Conservation (phyloP, 2,113 vertebrate species). For the Platichthys flesus region DNA sequence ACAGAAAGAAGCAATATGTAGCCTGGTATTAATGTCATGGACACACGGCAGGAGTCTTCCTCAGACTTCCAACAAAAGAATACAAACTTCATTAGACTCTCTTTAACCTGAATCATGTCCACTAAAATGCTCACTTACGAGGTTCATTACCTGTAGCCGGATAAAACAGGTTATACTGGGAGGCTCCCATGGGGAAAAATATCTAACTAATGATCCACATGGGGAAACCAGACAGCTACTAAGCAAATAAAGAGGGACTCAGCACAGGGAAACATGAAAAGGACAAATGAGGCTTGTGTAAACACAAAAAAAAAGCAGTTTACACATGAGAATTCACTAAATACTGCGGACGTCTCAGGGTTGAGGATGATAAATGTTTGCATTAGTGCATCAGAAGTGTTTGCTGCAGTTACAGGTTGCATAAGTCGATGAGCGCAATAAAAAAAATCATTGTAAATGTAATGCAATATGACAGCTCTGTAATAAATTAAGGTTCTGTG, state of each 20-base stretch:
- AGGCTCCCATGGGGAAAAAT: conserved; percentile 9
- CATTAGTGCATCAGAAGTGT: background rate
- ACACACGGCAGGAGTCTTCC: background rate
- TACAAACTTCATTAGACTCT: background rate
- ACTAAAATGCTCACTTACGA: background rate
- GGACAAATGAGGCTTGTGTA: conserved; percentile 32
- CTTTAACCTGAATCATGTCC: conserved; percentile 1
- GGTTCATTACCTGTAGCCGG: conserved; percentile 3
- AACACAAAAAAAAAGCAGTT: conserved; percentile 29
- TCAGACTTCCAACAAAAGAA: background rate
- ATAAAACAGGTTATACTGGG: conserved; percentile 14
- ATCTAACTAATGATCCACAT: conserved; percentile 21
- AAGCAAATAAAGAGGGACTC: conserved; percentile 10
- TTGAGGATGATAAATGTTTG: conserved; percentile 28
- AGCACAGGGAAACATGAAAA: conserved; percentile 35
- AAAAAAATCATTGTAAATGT: background rate
- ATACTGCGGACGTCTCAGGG: conserved; percentile 1
- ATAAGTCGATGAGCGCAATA: background rate
- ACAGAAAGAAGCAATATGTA: conserved; percentile 27
- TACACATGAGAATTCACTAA: conserved; percentile 30
- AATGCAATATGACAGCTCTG: background rate
- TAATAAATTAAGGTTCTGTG: background rate
- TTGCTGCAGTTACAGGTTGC: background rate
- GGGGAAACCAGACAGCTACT: conserved; percentile 20
- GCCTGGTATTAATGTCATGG: conserved; percentile 19